phyloP scores from a whole-genome alignment of 2,888 invertebrate genomes.

The Drosophila monieri region DNA sequence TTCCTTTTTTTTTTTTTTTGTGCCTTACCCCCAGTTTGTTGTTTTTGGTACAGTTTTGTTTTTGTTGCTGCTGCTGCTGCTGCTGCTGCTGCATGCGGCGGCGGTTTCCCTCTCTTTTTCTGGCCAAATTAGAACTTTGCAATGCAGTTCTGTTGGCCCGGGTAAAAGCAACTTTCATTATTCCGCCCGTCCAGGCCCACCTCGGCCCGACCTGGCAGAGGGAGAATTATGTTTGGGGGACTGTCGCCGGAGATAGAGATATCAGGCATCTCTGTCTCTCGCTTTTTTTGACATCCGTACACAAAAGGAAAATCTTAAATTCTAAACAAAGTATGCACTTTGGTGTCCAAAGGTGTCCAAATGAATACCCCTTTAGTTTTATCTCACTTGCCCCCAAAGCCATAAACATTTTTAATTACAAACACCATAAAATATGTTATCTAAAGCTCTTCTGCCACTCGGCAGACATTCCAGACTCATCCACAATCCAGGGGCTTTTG shows the following conservation, averaged over 20 bases:
- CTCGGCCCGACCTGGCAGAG: conserved; percentile 11
- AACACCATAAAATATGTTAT: background rate
- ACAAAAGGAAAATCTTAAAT: conserved; percentile 8
- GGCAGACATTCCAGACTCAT: background rate
- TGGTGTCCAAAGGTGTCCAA: background rate
- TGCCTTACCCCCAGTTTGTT: conserved; percentile 24
- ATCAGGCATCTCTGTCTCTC: background rate
- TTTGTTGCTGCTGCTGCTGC: conserved; percentile 39
- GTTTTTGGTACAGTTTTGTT: conserved; percentile 68
- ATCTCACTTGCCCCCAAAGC: background rate
- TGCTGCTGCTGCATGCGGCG: conserved; percentile 39
- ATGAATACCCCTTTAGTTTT: background rate
- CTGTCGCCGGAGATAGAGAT: conserved; percentile 10
- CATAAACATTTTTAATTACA: conserved; percentile 1
- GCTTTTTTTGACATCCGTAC: conserved; percentile 15
- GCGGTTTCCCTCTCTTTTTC: conserved; percentile 37
- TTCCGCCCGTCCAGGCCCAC: conserved; percentile 13
- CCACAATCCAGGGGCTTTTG: background rate
- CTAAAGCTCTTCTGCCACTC: background rate
- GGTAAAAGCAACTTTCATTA: conserved; percentile 53
- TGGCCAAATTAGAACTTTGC: conserved; percentile 55
- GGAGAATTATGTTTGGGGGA: conserved; percentile 33
- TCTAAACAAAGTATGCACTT: no score
- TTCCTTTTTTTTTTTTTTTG: conserved; percentile 15
- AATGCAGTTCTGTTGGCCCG: conserved; percentile 36